Percentiles rank a stretch among this genome's conserved stretches.
Conservation (phyloP, 2,888 invertebrate genomes). For the Laspeyria flexula region DNA sequence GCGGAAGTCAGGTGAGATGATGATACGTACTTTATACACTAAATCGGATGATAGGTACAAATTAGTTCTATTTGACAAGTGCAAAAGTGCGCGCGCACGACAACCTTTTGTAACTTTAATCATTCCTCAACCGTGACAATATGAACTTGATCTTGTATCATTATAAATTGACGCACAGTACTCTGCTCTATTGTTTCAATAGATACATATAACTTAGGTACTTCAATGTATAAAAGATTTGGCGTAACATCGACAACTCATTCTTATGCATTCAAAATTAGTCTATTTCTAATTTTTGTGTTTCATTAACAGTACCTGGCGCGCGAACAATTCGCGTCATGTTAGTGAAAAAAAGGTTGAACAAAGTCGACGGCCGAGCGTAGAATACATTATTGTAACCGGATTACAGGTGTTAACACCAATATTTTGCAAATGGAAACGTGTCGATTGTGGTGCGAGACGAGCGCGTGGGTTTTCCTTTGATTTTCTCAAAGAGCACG, state of each 20-base stretch:
- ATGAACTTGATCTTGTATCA: too few relatives aligned
- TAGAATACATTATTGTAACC: conserved; percentile 49
- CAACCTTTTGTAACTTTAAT: too few relatives aligned
- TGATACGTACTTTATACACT: too few relatives aligned
- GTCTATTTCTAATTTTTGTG: conserved; percentile 28
- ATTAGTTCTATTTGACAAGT: too few relatives aligned
- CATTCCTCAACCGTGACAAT: too few relatives aligned
- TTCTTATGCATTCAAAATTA: not conserved
- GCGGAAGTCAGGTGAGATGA: too few relatives aligned
- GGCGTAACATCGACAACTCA: not conserved
- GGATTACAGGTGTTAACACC: conserved; percentile 66
- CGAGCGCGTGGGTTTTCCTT: conserved; percentile 71
- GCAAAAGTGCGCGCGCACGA: too few relatives aligned
- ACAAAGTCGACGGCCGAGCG: conserved; percentile 38
- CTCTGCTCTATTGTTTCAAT: too few relatives aligned
- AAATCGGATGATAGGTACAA: too few relatives aligned
- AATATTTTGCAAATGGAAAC: conserved; percentile 69
- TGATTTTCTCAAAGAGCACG: conserved; percentile 74
- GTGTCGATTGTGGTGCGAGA: conserved; percentile 56
- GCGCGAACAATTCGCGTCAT: conserved; percentile 39
- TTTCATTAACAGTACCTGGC: conserved; percentile 28
- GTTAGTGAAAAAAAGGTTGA: conserved; percentile 41
- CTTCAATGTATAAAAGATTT: not conserved
- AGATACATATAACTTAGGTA: too few relatives aligned
- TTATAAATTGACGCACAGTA: too few relatives aligned